phyloP scores from a whole-genome alignment of 2,113 vertebrate species.

The Ptychochromis oligacanthus region DNA sequence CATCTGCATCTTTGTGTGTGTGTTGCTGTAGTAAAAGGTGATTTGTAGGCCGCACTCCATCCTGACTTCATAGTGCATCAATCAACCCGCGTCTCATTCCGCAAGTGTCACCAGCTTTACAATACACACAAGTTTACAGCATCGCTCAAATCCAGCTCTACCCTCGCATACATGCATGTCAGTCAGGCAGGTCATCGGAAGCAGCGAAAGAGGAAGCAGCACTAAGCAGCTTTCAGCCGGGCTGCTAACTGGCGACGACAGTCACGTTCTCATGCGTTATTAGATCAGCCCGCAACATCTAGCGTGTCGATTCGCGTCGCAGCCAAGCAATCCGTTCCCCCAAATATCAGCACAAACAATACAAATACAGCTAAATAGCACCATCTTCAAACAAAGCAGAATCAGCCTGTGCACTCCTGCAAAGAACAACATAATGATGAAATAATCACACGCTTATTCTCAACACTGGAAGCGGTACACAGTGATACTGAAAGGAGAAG shows the following conservation, averaged over 20 bases:
- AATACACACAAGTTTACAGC: background rate
- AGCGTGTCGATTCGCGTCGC: background rate
- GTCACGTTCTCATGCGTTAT: background rate
- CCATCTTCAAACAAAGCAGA: background rate
- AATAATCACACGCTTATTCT: background rate
- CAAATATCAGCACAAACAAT: background rate
- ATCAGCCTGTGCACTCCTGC: background rate
- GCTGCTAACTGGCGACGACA: background rate
- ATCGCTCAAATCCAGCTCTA: background rate
- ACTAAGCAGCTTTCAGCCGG: slow-evolving; percentile 6
- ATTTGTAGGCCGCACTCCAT: slow-evolving; percentile 48
- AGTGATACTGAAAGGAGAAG: background rate
- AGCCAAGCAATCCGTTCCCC: background rate
- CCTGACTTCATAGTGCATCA: slow-evolving; percentile 42
- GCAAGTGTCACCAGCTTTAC: slow-evolving; percentile 59
- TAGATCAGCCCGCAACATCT: background rate
- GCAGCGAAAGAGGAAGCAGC: background rate
- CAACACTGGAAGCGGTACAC: background rate
- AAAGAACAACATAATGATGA: background rate
- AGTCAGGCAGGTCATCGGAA: background rate
- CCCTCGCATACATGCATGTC: background rate
- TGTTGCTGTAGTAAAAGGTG: slow-evolving; percentile 56
- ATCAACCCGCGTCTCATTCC: slow-evolving; percentile 47
- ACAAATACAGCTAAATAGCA: background rate
- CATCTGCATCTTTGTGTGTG: slow-evolving; percentile 24